Evolutionary conservation across 2,113 vertebrate species (phyloP), one percentile per base, ranked within the genome.

Genomic region (Pelecanus crispus): DNA sequence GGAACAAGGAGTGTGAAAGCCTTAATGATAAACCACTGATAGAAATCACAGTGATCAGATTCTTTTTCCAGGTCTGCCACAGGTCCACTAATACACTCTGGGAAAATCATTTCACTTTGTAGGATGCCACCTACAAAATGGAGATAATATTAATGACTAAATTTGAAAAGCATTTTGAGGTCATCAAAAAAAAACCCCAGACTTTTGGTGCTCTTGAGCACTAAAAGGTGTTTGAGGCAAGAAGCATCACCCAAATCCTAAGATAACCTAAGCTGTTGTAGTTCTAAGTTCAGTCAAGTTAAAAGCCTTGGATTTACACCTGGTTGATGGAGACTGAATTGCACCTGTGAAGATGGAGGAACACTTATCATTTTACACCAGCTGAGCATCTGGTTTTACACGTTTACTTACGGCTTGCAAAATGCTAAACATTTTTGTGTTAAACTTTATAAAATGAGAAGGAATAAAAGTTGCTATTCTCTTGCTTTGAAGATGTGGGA

Each of bases 331-430:
- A 91, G 18, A 66, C 7, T 50, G 72, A 55, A 34, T 4, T 55
- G 34, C 21, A 13, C 9, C 56, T 53, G 8, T 32, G 44, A 75
- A 34, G 40, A 38, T 20, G 8, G 8, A 70, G 13, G 45, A 58
- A 78, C 6, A 68, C 20, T 22, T 42, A 13, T 24, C 9, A 75
- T 56, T 81, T 66, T 38, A n/a, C 26, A 63, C 16, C 11, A 59
- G 1, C 17, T 7, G 7, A 81, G 18, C 10, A 52, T 13, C 36
- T 77, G 17, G 26, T n/a, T 79, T 52, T 52, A 81, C 4, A 11
- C 1, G 1, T 42, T 82, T 84, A 71, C 5, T 47, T 29, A 15
- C 1, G 5, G 44, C 1, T 1, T 85, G 7, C 42, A 79, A 75
- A 85, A 74, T 32, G 19, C 24, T 65, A 80, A 70, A 81, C 2